Base-by-base conservation (phyloP, 2,113 vertebrate species). In the Pseudorhombus dupliciocellatus region DNA sequence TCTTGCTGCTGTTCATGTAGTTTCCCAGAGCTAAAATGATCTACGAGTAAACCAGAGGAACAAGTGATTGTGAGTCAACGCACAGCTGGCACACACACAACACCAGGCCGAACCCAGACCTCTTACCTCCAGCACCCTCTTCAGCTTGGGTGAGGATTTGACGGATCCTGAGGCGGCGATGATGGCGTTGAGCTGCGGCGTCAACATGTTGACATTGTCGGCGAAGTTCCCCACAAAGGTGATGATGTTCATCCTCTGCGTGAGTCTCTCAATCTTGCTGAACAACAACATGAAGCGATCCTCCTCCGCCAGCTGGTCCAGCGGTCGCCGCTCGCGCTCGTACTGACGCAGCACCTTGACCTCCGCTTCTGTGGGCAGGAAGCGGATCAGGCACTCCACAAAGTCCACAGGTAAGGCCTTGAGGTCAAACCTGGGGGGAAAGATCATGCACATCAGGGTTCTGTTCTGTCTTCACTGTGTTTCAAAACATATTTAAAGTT, bases 1-100 rank as follows among this genome's bases (percentile, higher is more conserved):
- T 93, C 87, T 97, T 98, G 91, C 97, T 97, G 91, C 97, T 98
- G 89, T 99, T 99, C 97, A 99, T 99, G 90, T 99, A 99, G 91
- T 99, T 99, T 44, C 97, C 97, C 60, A 99, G 70, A 0, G 97
- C 97, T 77, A 99, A 84, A 72, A 99, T 98, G 83, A 99, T 97
- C 97, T 98, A 80, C 10, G 65, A 40, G 76, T 0, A 58, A 21
- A 58, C 12, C 44, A 64, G 26, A 78, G 73, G 2, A 73, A 30
- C 1, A 0, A 4, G 63, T 48, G 0, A 75, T 65, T n/a, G 48
- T 25, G 26, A 7, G 60, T n/a, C n/a, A n/a, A 28, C 9, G 31
- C 11, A 25, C 54, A 55, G 21, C 11, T 30, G 8, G 21, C 1
- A 50, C n/a, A 22, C 5, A 46, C 73, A 31, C 15, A 75, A 31